Evolutionary conservation across 2,888 invertebrate species (phyloP).

Genomic region (Platycheirus rosarum): DNA sequence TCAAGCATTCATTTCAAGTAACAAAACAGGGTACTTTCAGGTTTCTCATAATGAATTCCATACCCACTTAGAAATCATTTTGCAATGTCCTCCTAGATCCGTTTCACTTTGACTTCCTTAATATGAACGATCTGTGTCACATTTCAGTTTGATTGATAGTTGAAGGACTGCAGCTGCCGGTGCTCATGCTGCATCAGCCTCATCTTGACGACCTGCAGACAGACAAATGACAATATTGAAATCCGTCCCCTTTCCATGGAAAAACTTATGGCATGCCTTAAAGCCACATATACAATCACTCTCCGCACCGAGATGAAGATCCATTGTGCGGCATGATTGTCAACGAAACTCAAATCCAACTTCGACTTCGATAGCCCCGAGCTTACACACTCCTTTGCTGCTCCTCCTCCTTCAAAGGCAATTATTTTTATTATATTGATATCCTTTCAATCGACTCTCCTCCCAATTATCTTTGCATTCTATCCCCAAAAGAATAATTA

Average conservation of each 20-base stretch:
- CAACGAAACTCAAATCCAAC: constrained; percentile 31
- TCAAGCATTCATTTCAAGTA: too few relatives aligned
- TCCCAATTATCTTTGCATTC: constrained; percentile 83
- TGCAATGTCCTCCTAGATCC: constrained; percentile 8
- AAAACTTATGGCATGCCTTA: constrained; percentile 57
- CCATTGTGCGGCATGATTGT: constrained; percentile 60
- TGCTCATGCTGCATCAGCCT: constrained; percentile 6
- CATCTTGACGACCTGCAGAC: constrained; percentile 58
- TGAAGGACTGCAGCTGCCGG: constrained; percentile 42
- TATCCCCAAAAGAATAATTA: constrained; percentile 81
- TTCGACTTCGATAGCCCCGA: constrained; percentile 3
- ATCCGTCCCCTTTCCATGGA: constrained; percentile 40
- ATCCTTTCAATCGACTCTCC: constrained; percentile 77
- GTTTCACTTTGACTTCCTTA: constrained; percentile 9
- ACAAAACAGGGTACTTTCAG: too few relatives aligned
- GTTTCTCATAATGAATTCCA: too few relatives aligned
- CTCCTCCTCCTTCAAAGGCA: constrained; percentile 37
- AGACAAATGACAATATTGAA: constrained; percentile 74
- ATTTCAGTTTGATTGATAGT: constrained; percentile 54
- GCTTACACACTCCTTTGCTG: constrained; percentile 4
- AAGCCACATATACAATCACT: constrained; percentile 49
- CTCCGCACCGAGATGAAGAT: constrained; percentile 11
- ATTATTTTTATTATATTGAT: constrained; percentile 79
- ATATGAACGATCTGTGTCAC: constrained; percentile 54
- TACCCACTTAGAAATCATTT: background rate